Evolutionary conservation across 2,888 invertebrate genomes (phyloP).

Genomic region (Plusia festucae): DNA sequence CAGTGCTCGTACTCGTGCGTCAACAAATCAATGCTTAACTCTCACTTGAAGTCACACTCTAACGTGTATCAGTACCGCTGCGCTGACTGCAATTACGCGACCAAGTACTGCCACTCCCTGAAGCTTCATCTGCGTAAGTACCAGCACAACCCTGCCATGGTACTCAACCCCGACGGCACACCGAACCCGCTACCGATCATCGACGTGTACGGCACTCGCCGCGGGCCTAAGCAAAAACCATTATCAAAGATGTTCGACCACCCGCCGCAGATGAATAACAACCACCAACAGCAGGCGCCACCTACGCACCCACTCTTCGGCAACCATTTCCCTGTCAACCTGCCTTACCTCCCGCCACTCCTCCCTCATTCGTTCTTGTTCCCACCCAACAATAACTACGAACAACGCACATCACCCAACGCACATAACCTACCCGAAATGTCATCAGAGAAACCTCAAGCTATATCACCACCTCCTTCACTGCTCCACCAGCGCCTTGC

Average conservation of each 20-base stretch:
- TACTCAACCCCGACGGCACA: conserved; percentile 96
- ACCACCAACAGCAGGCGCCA: conserved; percentile 70
- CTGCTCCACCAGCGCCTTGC: conserved; percentile 81
- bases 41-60: conserved; percentile 98
- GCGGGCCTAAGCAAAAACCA: conserved; percentile 93
- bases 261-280: conserved; percentile 66
- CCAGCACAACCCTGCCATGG: conserved; percentile 96
- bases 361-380: conserved; percentile 85
- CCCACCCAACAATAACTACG: conserved; percentile 85
- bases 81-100: conserved; percentile 97
- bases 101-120: conserved; percentile 99
- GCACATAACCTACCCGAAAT: conserved; percentile 70
- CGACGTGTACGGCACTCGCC: conserved; percentile 96
- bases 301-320: conserved; percentile 82
- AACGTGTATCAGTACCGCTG: conserved; percentile 98
- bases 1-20: conserved; percentile 97
- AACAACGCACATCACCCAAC: conserved; percentile 76
- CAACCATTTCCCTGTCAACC: conserved; percentile 82
- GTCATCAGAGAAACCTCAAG: conserved; percentile 66
- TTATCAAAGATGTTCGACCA: conserved; percentile 80
- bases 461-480: conserved; percentile 74
- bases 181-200: conserved; percentile 96
- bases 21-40: conserved; percentile 99
- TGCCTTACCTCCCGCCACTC: conserved; percentile 84
- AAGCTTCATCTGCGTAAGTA: conserved; percentile 98